Conservation (phyloP, 2,888 invertebrate species). For the Himalopsyche tibetana region DNA sequence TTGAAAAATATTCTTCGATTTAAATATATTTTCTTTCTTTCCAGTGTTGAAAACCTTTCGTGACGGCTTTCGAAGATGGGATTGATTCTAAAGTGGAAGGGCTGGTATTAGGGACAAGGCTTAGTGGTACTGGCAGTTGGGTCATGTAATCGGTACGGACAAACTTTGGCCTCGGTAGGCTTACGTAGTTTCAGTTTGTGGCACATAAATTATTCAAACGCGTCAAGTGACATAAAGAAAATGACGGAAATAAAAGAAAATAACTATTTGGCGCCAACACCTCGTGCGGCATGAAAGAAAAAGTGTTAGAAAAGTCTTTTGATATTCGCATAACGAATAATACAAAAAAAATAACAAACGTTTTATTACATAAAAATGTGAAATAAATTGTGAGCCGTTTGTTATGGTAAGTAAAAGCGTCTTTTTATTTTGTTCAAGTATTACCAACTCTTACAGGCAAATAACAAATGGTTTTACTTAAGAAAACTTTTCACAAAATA, state of each 20-base stretch:
- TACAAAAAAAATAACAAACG: slow-evolving; percentile 25
- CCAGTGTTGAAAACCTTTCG: slow-evolving; percentile 9
- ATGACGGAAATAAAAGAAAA: slow-evolving; percentile 39
- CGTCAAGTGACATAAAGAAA: slow-evolving; percentile 40
- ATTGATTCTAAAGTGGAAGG: slow-evolving; percentile 32
- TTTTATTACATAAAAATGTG: slow-evolving; percentile 37
- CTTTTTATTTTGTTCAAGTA: background rate
- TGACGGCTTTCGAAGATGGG: slow-evolving; percentile 13
- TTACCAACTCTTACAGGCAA: no score
- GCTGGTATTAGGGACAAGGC: slow-evolving; percentile 19
- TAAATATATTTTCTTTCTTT: background rate
- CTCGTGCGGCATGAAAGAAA: slow-evolving; percentile 23
- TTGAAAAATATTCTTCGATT: background rate
- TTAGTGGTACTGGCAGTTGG: slow-evolving; percentile 11
- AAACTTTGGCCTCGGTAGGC: slow-evolving; percentile 39
- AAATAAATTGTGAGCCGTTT: slow-evolving; percentile 17
- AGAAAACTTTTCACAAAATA: no score
- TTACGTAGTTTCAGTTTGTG: slow-evolving; percentile 45
- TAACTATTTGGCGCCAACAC: slow-evolving; percentile 34
- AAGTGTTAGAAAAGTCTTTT: slow-evolving; percentile 36
- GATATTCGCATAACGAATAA: background rate
- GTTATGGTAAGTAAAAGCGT: slow-evolving; percentile 27
- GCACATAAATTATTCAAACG: slow-evolving; percentile 53
- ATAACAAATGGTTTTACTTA: no score
- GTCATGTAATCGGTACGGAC: slow-evolving; percentile 24